These are phyloP conservation scores for Eretmocerus hayati DNA, from an alignment of 2,888 invertebrate species.

Conservation along the genomic window DNA sequence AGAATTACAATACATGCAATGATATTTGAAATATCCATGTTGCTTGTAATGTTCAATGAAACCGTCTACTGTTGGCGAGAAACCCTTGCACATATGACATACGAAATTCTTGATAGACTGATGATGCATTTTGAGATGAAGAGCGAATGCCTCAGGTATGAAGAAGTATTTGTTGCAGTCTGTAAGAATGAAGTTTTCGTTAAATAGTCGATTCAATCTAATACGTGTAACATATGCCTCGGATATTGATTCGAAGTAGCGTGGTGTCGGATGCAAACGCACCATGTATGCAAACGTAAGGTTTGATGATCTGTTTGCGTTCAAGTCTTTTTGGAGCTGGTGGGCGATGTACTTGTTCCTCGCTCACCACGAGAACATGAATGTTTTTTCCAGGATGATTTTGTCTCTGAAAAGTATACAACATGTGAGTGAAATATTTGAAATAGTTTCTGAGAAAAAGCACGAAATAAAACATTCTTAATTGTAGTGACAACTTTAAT, in stretches of 20 bases:
- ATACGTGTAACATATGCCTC: too few relatives aligned
- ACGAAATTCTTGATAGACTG: constrained; percentile 25
- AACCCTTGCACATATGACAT: constrained; percentile 47
- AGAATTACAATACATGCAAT: constrained; percentile 50
- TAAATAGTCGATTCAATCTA: too few relatives aligned
- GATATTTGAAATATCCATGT: constrained; percentile 47
- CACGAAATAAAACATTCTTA: too few relatives aligned
- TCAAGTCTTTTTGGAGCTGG: constrained; percentile 31
- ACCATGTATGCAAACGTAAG: constrained; percentile 41
- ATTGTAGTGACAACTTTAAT: too few relatives aligned
- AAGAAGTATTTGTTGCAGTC: constrained; percentile 42
- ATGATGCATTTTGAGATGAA: constrained; percentile 39
- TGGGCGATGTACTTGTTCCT: constrained; percentile 19
- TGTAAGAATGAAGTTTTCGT: constrained; percentile 19
- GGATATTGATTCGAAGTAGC: too few relatives aligned
- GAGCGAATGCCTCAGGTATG: constrained; percentile 38
- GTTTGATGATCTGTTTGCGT: constrained; percentile 32
- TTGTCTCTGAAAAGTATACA: constrained; percentile 25
- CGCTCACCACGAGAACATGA: constrained; percentile 23
- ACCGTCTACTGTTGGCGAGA: constrained; percentile 24
- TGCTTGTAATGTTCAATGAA: constrained; percentile 44
- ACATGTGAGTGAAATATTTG: too few relatives aligned
- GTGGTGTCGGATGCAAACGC: too few relatives aligned
- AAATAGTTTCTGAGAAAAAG: too few relatives aligned
- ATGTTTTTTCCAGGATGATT: constrained; percentile 24